Evolutionary conservation across 2,888 invertebrate species (phyloP).

Genomic region (Drosophila ustulata): DNA sequence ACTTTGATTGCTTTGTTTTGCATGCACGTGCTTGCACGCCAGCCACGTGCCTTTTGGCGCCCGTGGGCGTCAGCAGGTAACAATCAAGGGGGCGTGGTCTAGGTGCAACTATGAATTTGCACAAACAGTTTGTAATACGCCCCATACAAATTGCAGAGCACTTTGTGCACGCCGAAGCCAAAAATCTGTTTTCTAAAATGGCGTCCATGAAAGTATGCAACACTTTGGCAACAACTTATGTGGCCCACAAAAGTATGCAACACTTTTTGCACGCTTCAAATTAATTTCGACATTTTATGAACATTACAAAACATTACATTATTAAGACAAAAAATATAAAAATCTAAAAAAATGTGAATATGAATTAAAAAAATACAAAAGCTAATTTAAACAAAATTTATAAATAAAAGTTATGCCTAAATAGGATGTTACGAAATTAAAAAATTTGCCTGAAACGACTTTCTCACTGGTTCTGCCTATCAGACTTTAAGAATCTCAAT

Average conservation of each 20-base stretch:
- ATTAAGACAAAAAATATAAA: too few relatives aligned
- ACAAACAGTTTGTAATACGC: slow-evolving; percentile 3
- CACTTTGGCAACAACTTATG: not conserved
- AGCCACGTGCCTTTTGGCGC: slow-evolving; percentile 5
- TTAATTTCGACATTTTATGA: not conserved
- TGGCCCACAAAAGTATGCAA: slow-evolving; percentile 40
- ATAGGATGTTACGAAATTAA: too few relatives aligned
- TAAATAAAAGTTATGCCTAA: too few relatives aligned
- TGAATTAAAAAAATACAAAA: too few relatives aligned
- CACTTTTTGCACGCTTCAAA: not conserved
- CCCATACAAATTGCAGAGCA: slow-evolving; percentile 1
- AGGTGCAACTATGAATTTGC: not conserved
- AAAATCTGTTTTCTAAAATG: slow-evolving; percentile 16
- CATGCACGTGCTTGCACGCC: slow-evolving; percentile 23
- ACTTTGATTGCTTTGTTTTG: slow-evolving; percentile 17
- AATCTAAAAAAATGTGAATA: too few relatives aligned
- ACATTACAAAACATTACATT: not conserved
- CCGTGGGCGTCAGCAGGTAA: slow-evolving; percentile 6
- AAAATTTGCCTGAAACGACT: too few relatives aligned
- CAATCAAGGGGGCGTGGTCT: slow-evolving; percentile 20
- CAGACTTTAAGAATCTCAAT: too few relatives aligned
- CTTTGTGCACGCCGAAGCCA: not conserved
- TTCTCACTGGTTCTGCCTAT: too few relatives aligned
- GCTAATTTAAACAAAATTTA: too few relatives aligned
- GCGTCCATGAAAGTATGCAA: slow-evolving; percentile 39